Conservation (phyloP, 2,888 invertebrate species). For the Troilus luridus region DNA sequence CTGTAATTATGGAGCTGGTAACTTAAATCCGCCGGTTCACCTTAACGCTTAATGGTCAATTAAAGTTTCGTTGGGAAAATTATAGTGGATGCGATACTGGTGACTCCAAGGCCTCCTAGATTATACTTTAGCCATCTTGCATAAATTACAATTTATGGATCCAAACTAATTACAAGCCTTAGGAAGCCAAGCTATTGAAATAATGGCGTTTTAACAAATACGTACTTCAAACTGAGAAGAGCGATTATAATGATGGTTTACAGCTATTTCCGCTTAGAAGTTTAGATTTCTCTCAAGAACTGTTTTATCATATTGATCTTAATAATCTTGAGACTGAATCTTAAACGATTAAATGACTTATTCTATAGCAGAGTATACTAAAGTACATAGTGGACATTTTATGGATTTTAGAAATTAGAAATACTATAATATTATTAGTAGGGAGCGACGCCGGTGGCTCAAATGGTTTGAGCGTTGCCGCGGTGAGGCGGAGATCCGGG, state of each 20-base stretch:
- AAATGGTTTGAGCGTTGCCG: no score
- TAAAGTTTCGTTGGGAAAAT: constrained; percentile 6
- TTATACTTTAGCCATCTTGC: background rate
- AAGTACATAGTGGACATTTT: no score
- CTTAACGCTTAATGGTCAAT: constrained; percentile 20
- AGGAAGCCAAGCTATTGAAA: background rate
- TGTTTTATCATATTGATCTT: background rate
- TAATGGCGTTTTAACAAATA: background rate
- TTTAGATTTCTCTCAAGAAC: background rate
- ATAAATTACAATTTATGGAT: constrained; percentile 1
- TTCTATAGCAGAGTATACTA: no score
- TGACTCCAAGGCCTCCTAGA: constrained; percentile 20
- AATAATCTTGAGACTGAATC: no score
- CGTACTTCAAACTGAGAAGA: background rate
- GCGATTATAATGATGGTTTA: background rate
- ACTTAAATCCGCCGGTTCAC: constrained; percentile 29
- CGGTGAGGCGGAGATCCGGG: no score
- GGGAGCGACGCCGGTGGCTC: no score
- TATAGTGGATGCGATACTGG: background rate
- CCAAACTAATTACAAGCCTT: background rate
- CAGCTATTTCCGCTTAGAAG: background rate
- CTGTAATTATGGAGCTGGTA: constrained; percentile 17
- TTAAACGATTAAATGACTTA: no score
- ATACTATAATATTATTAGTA: no score
- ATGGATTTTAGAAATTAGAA: no score